Conservation (phyloP, 2,797 vertebrate genomes). For the Periparus ater region DNA sequence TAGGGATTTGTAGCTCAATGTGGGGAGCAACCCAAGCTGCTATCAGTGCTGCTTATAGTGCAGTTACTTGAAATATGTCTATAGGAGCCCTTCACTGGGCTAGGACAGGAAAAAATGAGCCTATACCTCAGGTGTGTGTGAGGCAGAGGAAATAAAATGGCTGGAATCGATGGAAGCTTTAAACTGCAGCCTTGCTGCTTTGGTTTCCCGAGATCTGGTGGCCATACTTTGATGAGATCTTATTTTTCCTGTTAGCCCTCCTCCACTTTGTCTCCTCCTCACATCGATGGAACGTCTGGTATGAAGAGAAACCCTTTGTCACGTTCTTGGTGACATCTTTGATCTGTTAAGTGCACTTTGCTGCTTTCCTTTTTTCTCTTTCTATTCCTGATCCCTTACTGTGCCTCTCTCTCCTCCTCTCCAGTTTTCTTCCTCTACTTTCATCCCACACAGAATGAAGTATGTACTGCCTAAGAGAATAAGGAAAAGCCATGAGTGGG, state of each 20-base stretch:
- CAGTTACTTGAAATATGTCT: background rate
- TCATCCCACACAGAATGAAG: background rate
- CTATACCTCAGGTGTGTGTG: background rate
- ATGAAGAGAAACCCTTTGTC: slow-evolving; percentile 9
- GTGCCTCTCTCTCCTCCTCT: background rate
- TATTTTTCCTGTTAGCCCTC: slow-evolving; percentile 2
- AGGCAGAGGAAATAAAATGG: background rate
- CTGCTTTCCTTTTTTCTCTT: background rate
- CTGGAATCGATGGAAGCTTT: background rate
- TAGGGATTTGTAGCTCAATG: background rate
- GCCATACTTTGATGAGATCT: background rate
- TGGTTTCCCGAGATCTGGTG: background rate
- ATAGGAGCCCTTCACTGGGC: background rate
- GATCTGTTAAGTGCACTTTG: background rate
- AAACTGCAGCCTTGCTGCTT: background rate
- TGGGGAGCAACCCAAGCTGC: background rate
- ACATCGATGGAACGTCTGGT: background rate
- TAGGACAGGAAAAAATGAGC: background rate
- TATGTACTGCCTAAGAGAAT: background rate
- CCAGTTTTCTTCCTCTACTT: background rate
- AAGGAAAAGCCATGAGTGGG: background rate
- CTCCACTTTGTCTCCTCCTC: background rate
- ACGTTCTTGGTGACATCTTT: slow-evolving; percentile 8
- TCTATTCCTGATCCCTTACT: background rate
- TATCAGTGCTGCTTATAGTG: background rate